Evolutionary conservation across 2,113 vertebrate species (phyloP).

Genomic region (Rhinoptilus africanus): DNA sequence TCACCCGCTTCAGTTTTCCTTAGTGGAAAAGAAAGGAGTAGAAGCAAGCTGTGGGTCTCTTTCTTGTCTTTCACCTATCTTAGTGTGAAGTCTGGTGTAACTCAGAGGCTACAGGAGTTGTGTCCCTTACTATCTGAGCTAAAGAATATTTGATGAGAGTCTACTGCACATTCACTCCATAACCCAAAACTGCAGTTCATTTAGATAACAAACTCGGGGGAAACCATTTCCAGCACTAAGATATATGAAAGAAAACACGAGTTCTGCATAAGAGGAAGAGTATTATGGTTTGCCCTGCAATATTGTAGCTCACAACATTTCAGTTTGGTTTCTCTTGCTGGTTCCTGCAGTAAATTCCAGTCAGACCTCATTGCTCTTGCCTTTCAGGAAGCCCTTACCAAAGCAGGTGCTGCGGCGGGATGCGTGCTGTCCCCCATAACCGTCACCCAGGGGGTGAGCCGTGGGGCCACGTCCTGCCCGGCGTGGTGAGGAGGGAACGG

Average conservation of each 20-base stretch:
- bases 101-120: not conserved
- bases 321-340: not conserved
- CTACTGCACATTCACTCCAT: not conserved
- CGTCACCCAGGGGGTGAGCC: not conserved
- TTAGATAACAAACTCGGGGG: not conserved
- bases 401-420: not conserved
- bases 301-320: not conserved
- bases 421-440: too few species aligned
- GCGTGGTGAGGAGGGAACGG: not conserved
- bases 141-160: not conserved
- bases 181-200: not conserved
- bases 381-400: not conserved
- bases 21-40: not conserved
- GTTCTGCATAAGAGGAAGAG: not conserved
- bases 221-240: not conserved
- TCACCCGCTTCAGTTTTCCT: not conserved
- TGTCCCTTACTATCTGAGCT: not conserved
- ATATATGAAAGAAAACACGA: not conserved
- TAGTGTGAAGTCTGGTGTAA: not conserved
- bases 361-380: not conserved
- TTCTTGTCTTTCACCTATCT: not conserved
- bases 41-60: not conserved
- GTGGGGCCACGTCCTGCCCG: not conserved
- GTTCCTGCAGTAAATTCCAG: not conserved
- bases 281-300: not conserved